Conservation (phyloP, 1,140 invertebrate genomes). For the Macrostomum lignano region DNA sequence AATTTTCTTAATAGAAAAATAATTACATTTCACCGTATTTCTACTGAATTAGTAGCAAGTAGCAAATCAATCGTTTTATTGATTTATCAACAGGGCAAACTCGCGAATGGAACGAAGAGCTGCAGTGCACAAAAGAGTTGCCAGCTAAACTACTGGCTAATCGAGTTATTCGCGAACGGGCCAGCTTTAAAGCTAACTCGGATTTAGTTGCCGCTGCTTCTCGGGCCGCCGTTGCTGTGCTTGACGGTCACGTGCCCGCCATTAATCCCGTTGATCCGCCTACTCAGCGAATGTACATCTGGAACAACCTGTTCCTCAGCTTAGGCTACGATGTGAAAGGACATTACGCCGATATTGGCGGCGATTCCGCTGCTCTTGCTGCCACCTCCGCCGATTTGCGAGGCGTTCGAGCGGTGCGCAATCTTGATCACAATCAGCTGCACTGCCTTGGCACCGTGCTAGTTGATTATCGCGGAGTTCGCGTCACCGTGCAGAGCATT, state of each 20-base stretch:
- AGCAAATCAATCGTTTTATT: no score
- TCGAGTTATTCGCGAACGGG: conserved; percentile 63
- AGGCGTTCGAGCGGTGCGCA: conserved; percentile 74
- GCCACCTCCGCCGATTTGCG: conserved; percentile 58
- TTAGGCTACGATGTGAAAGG: conserved; percentile 92
- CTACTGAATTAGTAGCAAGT: no score
- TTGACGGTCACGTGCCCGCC: conserved; percentile 91
- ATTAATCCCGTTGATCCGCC: conserved; percentile 92
- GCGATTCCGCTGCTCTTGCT: conserved; percentile 80
- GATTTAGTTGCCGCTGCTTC: conserved; percentile 78
- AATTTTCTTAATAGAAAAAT: no score
- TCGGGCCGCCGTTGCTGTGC: conserved; percentile 81
- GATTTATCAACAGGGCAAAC: conserved; percentile 83
- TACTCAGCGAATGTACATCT: conserved; percentile 87
- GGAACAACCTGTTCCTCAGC: conserved; percentile 99
- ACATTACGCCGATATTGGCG: conserved; percentile 92
- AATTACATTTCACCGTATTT: no score
- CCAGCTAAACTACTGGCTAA: conserved; percentile 72
- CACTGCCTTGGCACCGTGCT: conserved; percentile 91
- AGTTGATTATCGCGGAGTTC: conserved; percentile 80
- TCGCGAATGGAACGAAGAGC: conserved; percentile 94
- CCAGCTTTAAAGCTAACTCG: conserved; percentile 57
- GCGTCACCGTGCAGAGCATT: conserved; percentile 94
- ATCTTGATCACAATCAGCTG: conserved; percentile 67
- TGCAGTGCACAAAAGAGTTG: conserved; percentile 82